Conservation (phyloP, 2,888 invertebrate species). For the Andricus quercusramuli region DNA sequence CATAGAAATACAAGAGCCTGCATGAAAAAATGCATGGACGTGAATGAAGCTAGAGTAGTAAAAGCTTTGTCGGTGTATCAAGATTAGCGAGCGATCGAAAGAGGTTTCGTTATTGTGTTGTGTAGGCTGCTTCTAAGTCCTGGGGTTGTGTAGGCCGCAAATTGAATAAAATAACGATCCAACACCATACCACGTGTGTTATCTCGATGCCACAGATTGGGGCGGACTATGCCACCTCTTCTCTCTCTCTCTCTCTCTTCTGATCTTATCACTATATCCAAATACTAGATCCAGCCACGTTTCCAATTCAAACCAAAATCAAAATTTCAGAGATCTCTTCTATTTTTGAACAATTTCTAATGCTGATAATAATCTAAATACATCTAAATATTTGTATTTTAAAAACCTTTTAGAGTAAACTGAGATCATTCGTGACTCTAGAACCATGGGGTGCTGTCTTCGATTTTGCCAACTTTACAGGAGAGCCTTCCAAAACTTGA, state of each 20-base stretch:
- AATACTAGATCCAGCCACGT: constrained; percentile 46
- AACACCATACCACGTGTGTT: constrained; percentile 53
- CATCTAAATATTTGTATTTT: not conserved
- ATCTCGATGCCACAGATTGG: constrained; percentile 66
- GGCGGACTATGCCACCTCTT: constrained; percentile 46
- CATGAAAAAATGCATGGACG: too few relatives aligned
- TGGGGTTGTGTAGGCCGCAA: constrained; percentile 49
- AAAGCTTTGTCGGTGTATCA: constrained; percentile 47
- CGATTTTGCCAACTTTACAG: too few relatives aligned
- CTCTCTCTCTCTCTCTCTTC: constrained; percentile 31
- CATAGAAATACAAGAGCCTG: too few relatives aligned
- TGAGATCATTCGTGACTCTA: not conserved
- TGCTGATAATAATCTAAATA: not conserved
- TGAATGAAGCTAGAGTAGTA: too few relatives aligned
- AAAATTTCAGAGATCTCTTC: not conserved
- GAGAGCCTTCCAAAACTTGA: too few relatives aligned
- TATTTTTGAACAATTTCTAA: not conserved
- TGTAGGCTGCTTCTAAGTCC: constrained; percentile 43
- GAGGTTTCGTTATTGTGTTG: constrained; percentile 45
- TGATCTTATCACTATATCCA: constrained; percentile 47
- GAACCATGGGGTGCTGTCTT: too few relatives aligned
- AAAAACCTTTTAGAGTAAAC: too few relatives aligned
- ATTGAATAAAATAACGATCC: constrained; percentile 51
- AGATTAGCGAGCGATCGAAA: constrained; percentile 48
- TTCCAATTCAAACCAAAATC: not conserved